Evolutionary conservation across 2,113 vertebrate genomes (phyloP).

Genomic region (Camelus bactrianus): DNA sequence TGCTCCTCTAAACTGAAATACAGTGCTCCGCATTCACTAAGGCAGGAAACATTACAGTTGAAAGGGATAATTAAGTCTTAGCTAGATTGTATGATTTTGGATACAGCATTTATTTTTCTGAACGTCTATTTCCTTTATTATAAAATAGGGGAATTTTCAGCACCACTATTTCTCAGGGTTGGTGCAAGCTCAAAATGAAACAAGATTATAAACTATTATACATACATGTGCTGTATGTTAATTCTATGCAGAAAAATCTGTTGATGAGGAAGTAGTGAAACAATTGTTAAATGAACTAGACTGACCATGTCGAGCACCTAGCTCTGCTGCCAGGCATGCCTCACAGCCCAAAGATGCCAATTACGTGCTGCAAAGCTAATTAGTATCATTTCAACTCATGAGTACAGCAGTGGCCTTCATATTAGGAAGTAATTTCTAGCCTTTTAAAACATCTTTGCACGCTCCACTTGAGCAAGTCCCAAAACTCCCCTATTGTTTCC

Average conservation of each 20-base stretch:
- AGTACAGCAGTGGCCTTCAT: not conserved
- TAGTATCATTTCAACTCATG: not conserved
- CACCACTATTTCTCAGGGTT: not conserved
- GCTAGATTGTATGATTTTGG: not conserved
- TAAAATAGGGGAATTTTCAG: not conserved
- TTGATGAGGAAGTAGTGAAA: constrained; percentile 19
- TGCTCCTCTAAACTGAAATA: not conserved
- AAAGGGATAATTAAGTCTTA: not conserved
- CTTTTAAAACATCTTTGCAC: constrained; percentile 17
- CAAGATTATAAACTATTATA: not conserved
- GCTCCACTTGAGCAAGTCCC: not conserved
- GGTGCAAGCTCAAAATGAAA: constrained; percentile 24
- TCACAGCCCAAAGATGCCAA: constrained; percentile 38
- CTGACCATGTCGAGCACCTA: constrained; percentile 49
- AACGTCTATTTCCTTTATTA: not conserved
- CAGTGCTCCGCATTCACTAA: not conserved
- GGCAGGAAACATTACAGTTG: not conserved
- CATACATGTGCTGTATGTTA: not conserved
- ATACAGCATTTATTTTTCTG: constrained; percentile 15
- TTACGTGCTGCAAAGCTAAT: constrained; percentile 32
- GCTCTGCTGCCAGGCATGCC: not conserved
- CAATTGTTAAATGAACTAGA: constrained; percentile 52
- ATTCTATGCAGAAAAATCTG: not conserved
- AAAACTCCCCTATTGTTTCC: constrained; percentile 46
- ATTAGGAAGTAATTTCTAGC: constrained; percentile 18